Percentiles rank a stretch among this genome's conserved stretches.
Evolutionary conservation across 2,888 invertebrate species (phyloP).

Genomic region (Agonopterix arenella): DNA sequence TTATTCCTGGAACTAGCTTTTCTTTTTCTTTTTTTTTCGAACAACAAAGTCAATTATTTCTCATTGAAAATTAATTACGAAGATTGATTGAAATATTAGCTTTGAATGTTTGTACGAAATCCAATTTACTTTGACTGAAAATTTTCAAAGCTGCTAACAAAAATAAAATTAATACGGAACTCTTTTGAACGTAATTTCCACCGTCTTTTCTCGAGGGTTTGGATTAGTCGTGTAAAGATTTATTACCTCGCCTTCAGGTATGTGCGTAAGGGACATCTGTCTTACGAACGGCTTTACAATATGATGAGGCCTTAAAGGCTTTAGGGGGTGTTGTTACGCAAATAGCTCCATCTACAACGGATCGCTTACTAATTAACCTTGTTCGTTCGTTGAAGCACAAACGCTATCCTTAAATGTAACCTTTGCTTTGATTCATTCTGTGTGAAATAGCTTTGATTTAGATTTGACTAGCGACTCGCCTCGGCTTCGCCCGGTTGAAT

Average conservation of each 20-base stretch:
- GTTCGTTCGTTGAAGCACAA: constrained; percentile 2
- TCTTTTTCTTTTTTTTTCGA: no score
- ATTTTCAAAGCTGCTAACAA: not conserved
- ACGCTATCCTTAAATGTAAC: not conserved
- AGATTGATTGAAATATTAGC: no score
- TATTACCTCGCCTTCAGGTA: constrained; percentile 28
- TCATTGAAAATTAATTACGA: no score
- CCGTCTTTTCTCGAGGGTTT: constrained; percentile 31
- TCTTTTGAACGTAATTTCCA: not conserved
- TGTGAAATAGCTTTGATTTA: constrained; percentile 3
- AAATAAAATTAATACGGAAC: not conserved
- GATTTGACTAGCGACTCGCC: no score
- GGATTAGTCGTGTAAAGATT: constrained; percentile 48
- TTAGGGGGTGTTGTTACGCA: constrained; percentile 7
- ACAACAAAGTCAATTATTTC: no score
- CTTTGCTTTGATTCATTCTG: constrained; percentile 1
- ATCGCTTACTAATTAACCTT: constrained; percentile 11
- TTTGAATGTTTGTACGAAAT: not conserved
- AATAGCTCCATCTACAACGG: constrained; percentile 11
- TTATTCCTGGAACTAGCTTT: not conserved
- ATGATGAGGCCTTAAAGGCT: constrained; percentile 8
- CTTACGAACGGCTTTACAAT: constrained; percentile 5
- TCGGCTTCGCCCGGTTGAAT: no score
- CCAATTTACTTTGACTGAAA: not conserved
- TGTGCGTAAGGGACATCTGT: constrained; percentile 6